phyloP scores from a whole-genome alignment of 1,140 invertebrate genomes.

The Ruditapes philippinarum region DNA sequence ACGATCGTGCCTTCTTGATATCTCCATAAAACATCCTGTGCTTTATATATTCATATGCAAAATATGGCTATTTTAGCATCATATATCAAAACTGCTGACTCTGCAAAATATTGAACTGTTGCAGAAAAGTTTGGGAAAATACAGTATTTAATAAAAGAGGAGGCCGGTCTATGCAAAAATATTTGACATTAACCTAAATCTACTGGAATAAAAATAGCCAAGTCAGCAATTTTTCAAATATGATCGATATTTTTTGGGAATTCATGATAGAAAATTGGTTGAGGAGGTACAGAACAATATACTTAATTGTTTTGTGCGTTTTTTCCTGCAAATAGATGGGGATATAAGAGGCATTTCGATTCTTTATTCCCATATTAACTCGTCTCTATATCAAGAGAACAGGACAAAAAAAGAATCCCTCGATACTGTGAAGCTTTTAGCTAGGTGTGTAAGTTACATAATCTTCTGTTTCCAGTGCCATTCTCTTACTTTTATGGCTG shows the following conservation, averaged over 20 bases:
- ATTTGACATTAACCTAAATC: slow-evolving; percentile 26
- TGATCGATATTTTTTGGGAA: slow-evolving; percentile 31
- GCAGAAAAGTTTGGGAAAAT: not conserved
- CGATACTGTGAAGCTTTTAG: not conserved
- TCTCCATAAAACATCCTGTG: slow-evolving; percentile 38
- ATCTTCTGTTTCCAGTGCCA: too few species aligned
- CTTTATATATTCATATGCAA: slow-evolving; percentile 56
- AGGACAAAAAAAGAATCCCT: not conserved
- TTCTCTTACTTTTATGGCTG: not conserved
- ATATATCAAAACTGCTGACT: slow-evolving; percentile 40
- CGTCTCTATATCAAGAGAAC: not conserved
- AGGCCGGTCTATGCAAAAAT: not conserved
- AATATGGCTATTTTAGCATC: slow-evolving; percentile 33
- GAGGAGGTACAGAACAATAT: not conserved
- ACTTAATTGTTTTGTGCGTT: not conserved
- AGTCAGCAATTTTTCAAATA: slow-evolving; percentile 35
- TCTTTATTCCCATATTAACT: not conserved
- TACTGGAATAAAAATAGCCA: not conserved
- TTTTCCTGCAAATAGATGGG: not conserved
- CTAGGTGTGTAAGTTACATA: not conserved
- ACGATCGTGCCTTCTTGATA: slow-evolving; percentile 32
- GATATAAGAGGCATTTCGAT: not conserved
- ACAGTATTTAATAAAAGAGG: not conserved
- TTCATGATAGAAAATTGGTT: not conserved
- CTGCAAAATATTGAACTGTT: slow-evolving; percentile 43